Base-by-base conservation (phyloP, 2,888 invertebrate genomes). In the Branchipolynoe longqiensis region DNA sequence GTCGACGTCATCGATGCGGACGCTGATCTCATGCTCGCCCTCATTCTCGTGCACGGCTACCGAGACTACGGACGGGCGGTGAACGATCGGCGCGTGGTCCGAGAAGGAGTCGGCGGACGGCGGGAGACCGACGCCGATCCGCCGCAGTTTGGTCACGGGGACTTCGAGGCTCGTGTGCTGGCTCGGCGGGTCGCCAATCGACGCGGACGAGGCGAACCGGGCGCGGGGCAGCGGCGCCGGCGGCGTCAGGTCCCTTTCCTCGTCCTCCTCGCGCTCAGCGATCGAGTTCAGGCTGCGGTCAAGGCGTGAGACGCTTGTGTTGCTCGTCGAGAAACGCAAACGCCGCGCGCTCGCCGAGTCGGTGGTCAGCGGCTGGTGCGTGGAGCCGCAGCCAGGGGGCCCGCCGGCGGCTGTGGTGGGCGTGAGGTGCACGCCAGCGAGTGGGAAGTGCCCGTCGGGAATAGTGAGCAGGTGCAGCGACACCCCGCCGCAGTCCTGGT, bases 201-300 rank as follows among this genome's bases (percentile, higher is more conserved):
- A n/a, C n/a, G 58, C 58, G 4, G 14, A 18, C n/a, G 62, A 62
- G 18, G 69, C 36, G 18, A 33, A 4, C 14, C 33, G 41, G n/a
- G n/a, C n/a, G n/a, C n/a, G n/a, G n/a, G n/a, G n/a, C n/a, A n/a
- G n/a, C 8, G 69, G 31, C 8, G 38, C 4, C 28, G 78, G 78
- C 48, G 78, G 78, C 4, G 78, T 78, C 4, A 18, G 12, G 48
- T 78, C 78, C 78, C 25, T 78, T 4, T 41, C 78, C 54, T 78
- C 78, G 25, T 48, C 78, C 28, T 78, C 78, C 31, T 78, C 78
- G 25, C 78, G 1, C 54, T 78, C 78, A 1, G 78, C 40, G 28
- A 78, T 78, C 8, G 78, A 78, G 48, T 78, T 78, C 48, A 78
- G 33, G 41, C 78, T 78, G 1, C 78, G 78, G 31, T 41, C 78